Evolutionary conservation across 2,113 vertebrate genomes (phyloP), one percentile per base, ranked within the genome.

Genomic region (Mormoops blainvillei): DNA sequence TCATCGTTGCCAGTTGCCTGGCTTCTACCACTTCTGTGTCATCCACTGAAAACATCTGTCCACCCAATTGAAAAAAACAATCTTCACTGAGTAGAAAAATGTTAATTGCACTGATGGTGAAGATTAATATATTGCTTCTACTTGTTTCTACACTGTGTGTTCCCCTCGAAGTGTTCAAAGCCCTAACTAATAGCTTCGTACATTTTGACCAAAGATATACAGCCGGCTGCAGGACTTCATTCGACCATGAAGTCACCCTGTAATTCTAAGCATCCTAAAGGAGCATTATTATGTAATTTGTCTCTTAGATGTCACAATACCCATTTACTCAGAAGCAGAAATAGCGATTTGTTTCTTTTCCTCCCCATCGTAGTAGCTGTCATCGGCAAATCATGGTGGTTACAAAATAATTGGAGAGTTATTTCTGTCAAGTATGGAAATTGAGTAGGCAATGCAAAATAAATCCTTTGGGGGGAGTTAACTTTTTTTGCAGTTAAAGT

Each of bases 351-450:
- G n/a, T 65, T 95, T 77, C 13, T 80, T 90, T 84, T 76, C 52
- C 15, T 33, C 28, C n/a, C 43, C 48, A 36, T 71, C 33, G 61
- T 58, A 87, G 26, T 91, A 91, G 26, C 74, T 96, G 63, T 83
- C 81, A 89, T 48, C 22, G 70, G 81, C 45, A 48, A 92, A 90
- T 73, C 61, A 80, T 13, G 31, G 11, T 81, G 77, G 68, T 96
- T 88, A 91, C 50, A 58, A 71, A 92, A 58, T 78, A 81, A 96
- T 63, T 91, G 52, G 52, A 58, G 90, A 81, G 33, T 80, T 88
- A 87, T 94, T 90, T 95, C 87, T 93, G 58, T 83, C 77, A 54
- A 88, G 38, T 68, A 31, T 92, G 50, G 83, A 80, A 58, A 83
- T n/a, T 22, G 33, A 80, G 31, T 83, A 88, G 73, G 45, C 74